A percentile compares a stretch with the other conserved stretches of the same genome.
Evolutionary conservation across 2,113 vertebrate genomes (phyloP).

Genomic region (Strix aluco): DNA sequence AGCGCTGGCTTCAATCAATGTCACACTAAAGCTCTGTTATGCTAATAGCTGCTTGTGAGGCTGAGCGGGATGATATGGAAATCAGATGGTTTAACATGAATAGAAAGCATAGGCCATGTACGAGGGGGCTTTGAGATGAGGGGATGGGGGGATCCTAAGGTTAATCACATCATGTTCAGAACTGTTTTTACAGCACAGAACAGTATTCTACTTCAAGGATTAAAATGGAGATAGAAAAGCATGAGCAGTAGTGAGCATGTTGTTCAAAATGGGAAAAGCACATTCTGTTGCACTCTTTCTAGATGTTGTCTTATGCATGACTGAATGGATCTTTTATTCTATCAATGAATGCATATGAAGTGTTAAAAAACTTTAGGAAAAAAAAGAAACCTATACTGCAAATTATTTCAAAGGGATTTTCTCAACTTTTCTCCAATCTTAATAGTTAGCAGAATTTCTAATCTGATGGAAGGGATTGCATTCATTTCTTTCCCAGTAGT

Average conservation of each 20-base stretch:
- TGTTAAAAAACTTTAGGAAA: not conserved
- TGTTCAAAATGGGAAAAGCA: not conserved
- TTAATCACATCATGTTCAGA: constrained; percentile 81
- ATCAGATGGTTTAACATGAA: constrained; percentile 76
- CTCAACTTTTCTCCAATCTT: not conserved
- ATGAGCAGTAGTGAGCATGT: not conserved
- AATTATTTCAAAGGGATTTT: constrained; percentile 8
- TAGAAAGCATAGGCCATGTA: constrained; percentile 68
- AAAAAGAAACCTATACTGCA: not conserved
- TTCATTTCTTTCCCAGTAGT: not conserved
- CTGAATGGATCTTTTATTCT: not conserved
- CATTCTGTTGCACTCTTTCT: not conserved
- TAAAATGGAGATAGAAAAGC: constrained; percentile 63
- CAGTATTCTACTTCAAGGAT: constrained; percentile 57
- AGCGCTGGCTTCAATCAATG: constrained; percentile 79
- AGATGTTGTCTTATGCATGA: not conserved
- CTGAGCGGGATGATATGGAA: constrained; percentile 71
- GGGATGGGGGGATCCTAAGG: constrained; percentile 64
- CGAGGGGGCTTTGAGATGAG: constrained; percentile 58
- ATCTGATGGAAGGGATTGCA: not conserved
- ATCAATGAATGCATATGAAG: not conserved
- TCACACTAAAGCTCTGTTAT: constrained; percentile 75
- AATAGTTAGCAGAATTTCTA: not conserved
- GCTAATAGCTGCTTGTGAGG: constrained; percentile 69
- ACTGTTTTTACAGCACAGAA: constrained; percentile 73